phyloP scores from a whole-genome alignment of 2,888 invertebrate genomes.

The Pinctada fucata region DNA sequence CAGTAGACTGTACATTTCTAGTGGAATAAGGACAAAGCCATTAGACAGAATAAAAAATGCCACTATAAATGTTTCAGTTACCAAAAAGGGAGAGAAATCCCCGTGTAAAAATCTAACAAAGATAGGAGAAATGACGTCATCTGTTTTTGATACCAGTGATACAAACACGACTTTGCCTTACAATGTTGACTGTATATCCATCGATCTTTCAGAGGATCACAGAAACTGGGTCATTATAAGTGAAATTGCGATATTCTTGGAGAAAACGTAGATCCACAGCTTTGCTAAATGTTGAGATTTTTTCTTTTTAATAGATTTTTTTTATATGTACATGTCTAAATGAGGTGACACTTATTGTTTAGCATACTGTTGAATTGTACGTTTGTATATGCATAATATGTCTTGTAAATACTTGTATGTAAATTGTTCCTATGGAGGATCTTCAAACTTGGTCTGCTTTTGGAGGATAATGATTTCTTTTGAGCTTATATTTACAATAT shows the following conservation, averaged over 20 bases:
- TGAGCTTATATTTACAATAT: no score
- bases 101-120: slow-evolving; percentile 15
- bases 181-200: slow-evolving; percentile 25
- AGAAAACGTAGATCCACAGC: no score
- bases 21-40: slow-evolving; percentile 44
- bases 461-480: no score
- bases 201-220: slow-evolving; percentile 23
- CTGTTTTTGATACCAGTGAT: slow-evolving; percentile 14
- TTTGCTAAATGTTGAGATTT: no score
- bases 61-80: slow-evolving; percentile 8
- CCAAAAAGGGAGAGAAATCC: background rate
- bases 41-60: slow-evolving; percentile 37
- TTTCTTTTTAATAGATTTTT: no score
- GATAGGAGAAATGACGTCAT: slow-evolving; percentile 20
- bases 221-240: slow-evolving; percentile 29
- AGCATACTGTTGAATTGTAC: no score
- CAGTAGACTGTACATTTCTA: slow-evolving; percentile 49
- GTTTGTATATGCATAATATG: no score
- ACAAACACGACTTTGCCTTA: slow-evolving; percentile 6
- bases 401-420: no score
- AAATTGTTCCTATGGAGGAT: no score
- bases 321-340: no score
- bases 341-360: no score
- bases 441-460: no score
- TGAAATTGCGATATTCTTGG: slow-evolving; percentile 20